Base-by-base conservation (phyloP, 23 tunicate species). In the Oikopleura dioica region DNA sequence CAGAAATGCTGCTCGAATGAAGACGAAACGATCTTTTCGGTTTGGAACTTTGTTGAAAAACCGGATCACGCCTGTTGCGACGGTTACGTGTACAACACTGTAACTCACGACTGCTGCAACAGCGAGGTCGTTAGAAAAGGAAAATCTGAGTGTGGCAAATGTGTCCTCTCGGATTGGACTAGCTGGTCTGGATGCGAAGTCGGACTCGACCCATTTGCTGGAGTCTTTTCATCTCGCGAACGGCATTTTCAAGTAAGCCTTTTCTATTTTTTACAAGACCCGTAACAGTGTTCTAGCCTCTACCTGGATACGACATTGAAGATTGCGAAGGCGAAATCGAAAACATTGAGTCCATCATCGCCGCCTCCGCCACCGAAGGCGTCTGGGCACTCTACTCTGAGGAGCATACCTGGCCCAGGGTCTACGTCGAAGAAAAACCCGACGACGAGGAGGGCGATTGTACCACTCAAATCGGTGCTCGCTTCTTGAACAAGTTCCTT, bases 51-150 rank as follows among this genome's bases (percentile, higher is more conserved):
- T 28, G 26, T 63, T 63, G 33, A 63, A 24, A 63, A 63, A 28
- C 72, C 72, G 26, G 26, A 63, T 28, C 72, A 63, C 72, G 33
- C 30, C 4, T 63, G 72, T 63, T 63, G 72, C 72, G 72, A 63
- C 4, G 29, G 5, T 2, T 24, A 2, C 33, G 4, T 31, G 5
- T 63, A 63, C 33, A 28, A 63, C 33, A 63, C 29, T 2, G 2
- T 28, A 28, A 63, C 72, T 5, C 72, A 63, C 72, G 72, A 63
- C 33, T 63, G 72, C 72, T 63, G 72, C 33, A 63, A 63, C 26
- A 63, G 26, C 26, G 30, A 28, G 5, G 72, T 63, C 32, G 72
- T 63, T 28, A 24, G 29, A 23, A 63, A 63, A 63, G 29, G 5
- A 24, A 63, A 63, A 63, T 63, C 72, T 23, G 33, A 23, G 26